Evolutionary conservation across 1,140 invertebrate genomes (phyloP).

Genomic region (Drosophila cardini): DNA sequence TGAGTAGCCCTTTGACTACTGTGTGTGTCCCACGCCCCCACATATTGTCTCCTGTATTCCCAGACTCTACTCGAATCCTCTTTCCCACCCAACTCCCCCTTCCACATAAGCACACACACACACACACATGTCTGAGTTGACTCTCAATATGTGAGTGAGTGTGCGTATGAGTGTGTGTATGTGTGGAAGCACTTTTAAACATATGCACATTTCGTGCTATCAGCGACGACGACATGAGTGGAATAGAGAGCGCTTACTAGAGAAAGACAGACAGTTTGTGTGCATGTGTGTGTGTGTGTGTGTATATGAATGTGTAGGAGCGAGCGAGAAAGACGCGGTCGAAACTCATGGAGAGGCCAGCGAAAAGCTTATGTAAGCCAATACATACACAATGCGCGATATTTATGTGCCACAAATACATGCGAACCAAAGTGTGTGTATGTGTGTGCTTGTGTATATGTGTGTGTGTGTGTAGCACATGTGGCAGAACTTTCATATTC

Average conservation of each 20-base stretch:
- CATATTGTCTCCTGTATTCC: conserved; percentile 36
- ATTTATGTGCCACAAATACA: conserved; percentile 63
- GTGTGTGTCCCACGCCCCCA: conserved; percentile 46
- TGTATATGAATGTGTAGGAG: conserved; percentile 2
- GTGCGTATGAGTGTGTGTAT: conserved; percentile 20
- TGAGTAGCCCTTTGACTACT: conserved; percentile 71
- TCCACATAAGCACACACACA: conserved; percentile 19
- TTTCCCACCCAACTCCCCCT: neutral
- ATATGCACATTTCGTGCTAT: conserved; percentile 82
- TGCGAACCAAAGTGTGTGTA: conserved; percentile 14
- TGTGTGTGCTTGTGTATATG: conserved; percentile 5
- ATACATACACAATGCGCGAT: conserved; percentile 77
- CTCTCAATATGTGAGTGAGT: conserved; percentile 15
- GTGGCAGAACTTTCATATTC: conserved; percentile 55
- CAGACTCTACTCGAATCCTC: neutral
- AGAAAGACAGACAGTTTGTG: conserved; percentile 41
- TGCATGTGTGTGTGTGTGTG: neutral
- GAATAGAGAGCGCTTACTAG: conserved; percentile 45
- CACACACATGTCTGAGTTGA: neutral
- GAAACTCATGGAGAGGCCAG: conserved; percentile 56
- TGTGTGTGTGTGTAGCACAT: conserved; percentile 30
- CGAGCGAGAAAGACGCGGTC: conserved; percentile 26
- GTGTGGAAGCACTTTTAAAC: conserved; percentile 72
- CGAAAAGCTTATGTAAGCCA: conserved; percentile 78
- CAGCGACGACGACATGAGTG: conserved; percentile 57